A percentile compares a stretch with the other conserved stretches of the same genome.
These are phyloP conservation scores for Micromussa lordhowensis DNA, from an alignment of 92 coral and sea anemone genomes.

Conservation along the genomic window DNA sequence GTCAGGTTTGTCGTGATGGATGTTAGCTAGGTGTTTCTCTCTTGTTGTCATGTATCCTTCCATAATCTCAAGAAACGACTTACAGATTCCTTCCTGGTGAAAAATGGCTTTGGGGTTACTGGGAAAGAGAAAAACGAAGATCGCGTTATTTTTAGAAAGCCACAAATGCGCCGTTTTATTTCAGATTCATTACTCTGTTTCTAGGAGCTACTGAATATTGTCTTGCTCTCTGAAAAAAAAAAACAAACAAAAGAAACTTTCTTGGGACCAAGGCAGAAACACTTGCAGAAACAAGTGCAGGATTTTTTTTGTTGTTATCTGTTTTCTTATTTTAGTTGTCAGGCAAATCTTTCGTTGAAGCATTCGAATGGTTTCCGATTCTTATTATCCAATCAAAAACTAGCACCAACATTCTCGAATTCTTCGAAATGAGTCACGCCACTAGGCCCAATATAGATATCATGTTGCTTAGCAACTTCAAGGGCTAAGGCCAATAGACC, in stretches of 20 bases:
- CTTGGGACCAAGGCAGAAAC: too few species aligned
- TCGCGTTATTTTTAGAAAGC: not conserved
- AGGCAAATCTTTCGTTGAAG: not conserved
- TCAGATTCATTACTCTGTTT: not conserved
- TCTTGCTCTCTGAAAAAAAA: too few species aligned
- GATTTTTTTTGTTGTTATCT: too few species aligned
- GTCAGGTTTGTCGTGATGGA: conserved; percentile 21
- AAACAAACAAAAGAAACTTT: too few species aligned
- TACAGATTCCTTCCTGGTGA: conserved; percentile 79
- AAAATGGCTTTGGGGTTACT: conserved; percentile 81
- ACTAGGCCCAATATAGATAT: not conserved
- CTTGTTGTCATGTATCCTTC: conserved; percentile 82
- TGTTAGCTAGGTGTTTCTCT: conserved; percentile 45
- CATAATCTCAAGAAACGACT: conserved; percentile 83
- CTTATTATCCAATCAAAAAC: not conserved
- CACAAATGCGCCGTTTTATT: not conserved
- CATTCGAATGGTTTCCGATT: not conserved
- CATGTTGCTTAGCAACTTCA: not conserved
- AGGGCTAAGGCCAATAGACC: not conserved
- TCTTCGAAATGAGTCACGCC: not conserved
- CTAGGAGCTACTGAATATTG: too few species aligned
- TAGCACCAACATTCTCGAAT: not conserved
- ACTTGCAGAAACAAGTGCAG: too few species aligned
- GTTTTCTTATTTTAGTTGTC: too few species aligned
- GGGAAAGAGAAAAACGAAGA: not conserved